Base-by-base conservation (phyloP, 2,113 vertebrate species). In the Capra hircus region DNA sequence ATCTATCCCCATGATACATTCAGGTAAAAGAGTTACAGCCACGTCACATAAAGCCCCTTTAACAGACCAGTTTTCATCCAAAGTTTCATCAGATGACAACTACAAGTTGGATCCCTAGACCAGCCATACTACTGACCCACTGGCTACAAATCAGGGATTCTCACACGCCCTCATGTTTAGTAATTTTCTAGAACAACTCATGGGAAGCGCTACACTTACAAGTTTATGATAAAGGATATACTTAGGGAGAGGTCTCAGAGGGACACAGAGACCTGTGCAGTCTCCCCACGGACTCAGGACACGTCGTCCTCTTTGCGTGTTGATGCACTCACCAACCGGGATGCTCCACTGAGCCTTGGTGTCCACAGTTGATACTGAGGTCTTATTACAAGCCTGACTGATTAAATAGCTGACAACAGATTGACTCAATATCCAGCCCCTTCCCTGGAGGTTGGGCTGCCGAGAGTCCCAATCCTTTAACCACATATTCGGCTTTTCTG, bases 201-300 rank as follows among this genome's bases (percentile, higher is more conserved):
- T 3, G 28, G 43, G 6, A 23, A 85, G 19, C 4, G 1, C 40
- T 10, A 33, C 9, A 11, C 7, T 17, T 17, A 3, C 0, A 50
- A 19, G 30, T 85, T 60, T 28, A 52, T 25, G 25, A 55, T 83
- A 17, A 40, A 77, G 64, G 50, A 21, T 81, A n/a, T 16, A 45
- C 57, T 43, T 4, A n/a, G 27, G 60, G 27, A 62, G 28, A 45
- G 74, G 48, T 81, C 19, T 53, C 27, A 40, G 52, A 52, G 64
- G 59, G 33, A 27, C 45, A 19, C 45, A 5, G 52, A 52, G 53
- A 14, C 1, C 33, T 14, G 53, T 17, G 14, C 21, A 21, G 28
- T 45, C 62, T 52, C 4, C 9, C 5, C 16, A 10, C 1, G 17
- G 53, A 60, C 33, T 7, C 43, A 77, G 62, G 25, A 11, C 25